Evolutionary conservation across 2,888 invertebrate species (phyloP), one percentile per base, ranked within the genome.

Genomic region (Drosophila gaucha): DNA sequence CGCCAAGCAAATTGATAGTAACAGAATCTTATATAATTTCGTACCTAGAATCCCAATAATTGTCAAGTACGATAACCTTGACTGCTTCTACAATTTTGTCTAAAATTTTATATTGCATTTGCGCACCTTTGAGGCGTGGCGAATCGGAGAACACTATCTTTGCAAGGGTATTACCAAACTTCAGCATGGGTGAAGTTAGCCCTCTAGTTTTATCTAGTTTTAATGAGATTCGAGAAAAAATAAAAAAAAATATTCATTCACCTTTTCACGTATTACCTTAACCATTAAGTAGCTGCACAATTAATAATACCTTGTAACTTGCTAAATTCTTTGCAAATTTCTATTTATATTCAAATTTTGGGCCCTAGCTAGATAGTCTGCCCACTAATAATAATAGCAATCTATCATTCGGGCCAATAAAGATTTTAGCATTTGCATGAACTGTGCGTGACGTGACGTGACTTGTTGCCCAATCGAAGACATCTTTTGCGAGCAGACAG

Each of bases 401-500:
- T 51, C 59, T 44, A 44, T 72, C 66, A 49, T 52, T 50, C 28
- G 47, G 14, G 18, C 6, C 9, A 26, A 35, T 18, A 8, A 18
- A 49, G 28, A 49, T 62, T 41, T 49, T 14, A 18, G 22, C n/a
- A 62, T 62, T 62, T 60, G 41, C 50, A 62, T 62, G 52, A 46
- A 30, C 18, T 43, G 47, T 41, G 36, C 39, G 55, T 77, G 78
- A 56, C 39, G 51, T 80, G 78, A 58, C 58, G 63, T 57, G 67
- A 78, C 62, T 20, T 79, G 44, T 63, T 79, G 57, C 54, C 43
- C 57, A 76, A 74, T 72, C 64, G 62, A 71, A 68, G 43, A 68
- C 50, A 62, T 69, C 47, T 51, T 52, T 62, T 62, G 52, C 52
- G 58, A 26, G 39, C 47, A 28, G 41, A 12, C 14, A 60, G 65